Conservation (phyloP, 2,888 invertebrate genomes). For the Clostera curtula region DNA sequence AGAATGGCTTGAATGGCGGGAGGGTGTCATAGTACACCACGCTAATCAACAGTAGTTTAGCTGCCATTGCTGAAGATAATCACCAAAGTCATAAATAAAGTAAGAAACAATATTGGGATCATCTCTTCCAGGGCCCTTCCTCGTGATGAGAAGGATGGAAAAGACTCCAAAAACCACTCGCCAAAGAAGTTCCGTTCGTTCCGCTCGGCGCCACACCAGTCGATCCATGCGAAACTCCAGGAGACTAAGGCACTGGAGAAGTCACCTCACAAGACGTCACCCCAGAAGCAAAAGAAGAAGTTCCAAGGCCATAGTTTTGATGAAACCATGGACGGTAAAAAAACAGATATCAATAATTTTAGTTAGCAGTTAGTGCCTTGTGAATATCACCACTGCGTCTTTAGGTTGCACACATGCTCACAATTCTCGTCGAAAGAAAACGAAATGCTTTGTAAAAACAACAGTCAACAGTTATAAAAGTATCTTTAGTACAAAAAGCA, state of each 20-base stretch:
- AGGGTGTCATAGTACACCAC: conserved; percentile 1
- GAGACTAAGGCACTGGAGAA: conserved; percentile 78
- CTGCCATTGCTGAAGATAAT: no score
- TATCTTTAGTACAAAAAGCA: no score
- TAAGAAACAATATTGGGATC: background rate
- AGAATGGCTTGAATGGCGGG: conserved; percentile 57
- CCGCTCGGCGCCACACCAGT: conserved; percentile 74
- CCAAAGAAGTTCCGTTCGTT: conserved; percentile 79
- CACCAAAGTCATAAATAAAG: background rate
- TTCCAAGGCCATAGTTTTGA: conserved; percentile 67
- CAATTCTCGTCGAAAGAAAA: no score
- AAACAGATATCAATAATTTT: background rate
- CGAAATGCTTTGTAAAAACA: no score
- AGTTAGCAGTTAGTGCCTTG: no score
- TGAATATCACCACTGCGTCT: no score
- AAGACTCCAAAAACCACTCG: conserved; percentile 83
- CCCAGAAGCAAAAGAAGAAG: conserved; percentile 75
- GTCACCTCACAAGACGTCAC: conserved; percentile 76
- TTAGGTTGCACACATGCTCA: no score
- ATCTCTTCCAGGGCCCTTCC: conserved; percentile 81
- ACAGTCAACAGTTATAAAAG: no score
- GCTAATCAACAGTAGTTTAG: background rate
- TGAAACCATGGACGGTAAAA: conserved; percentile 65
- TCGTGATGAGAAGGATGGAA: conserved; percentile 90
- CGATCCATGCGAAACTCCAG: conserved; percentile 74